Base-by-base conservation (phyloP, 2,113 vertebrate species). In the Tretioscincus oriximinensis region DNA sequence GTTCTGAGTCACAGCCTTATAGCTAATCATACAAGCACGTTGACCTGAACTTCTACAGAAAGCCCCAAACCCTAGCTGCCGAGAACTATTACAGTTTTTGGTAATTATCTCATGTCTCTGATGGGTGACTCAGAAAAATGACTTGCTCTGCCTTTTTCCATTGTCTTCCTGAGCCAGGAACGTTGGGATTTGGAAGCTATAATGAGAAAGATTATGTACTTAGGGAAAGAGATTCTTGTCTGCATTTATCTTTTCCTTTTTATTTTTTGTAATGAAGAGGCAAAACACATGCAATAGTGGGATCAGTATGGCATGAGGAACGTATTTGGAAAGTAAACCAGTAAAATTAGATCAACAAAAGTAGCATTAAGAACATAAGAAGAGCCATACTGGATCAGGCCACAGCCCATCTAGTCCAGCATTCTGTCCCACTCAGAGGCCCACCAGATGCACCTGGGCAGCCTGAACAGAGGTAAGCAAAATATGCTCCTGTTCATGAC, bases 21-120 rank as follows among this genome's bases (percentile, higher is more conserved):
- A 16, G 24, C 60, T 89, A 77, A 91, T 86, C 35, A 64, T 18
- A 65, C 85, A 86, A 54, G 86, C 85, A 88, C 85, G 83, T 69
- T 29, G 83, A 31, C 26, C 84, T 77, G 84, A 78, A 31, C 60
- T 80, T 73, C 76, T 84, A 74, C 49, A 75, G 78, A 31, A 86
- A 77, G 85, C 5, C 58, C 81, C 22, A 73, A 82, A 65, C 1
- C 51, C 63, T 16, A 0, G 1, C 67, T 82, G 82, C 67, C 0
- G 1, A 83, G 81, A 85, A 78, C 66, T 81, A 1, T 5, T 80
- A 49, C 29, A 70, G 60, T 70, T 76, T 77, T 86, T 64, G 81
- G 72, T 74, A 72, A 82, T 78, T 76, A 68, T 0, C 1, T 80
- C 72, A 73, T 77, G 73, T 80, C 82, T 82, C 82, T 82, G 82